Evolutionary conservation across 2,888 invertebrate genomes (phyloP).

Genomic region (Papilio demoleus): DNA sequence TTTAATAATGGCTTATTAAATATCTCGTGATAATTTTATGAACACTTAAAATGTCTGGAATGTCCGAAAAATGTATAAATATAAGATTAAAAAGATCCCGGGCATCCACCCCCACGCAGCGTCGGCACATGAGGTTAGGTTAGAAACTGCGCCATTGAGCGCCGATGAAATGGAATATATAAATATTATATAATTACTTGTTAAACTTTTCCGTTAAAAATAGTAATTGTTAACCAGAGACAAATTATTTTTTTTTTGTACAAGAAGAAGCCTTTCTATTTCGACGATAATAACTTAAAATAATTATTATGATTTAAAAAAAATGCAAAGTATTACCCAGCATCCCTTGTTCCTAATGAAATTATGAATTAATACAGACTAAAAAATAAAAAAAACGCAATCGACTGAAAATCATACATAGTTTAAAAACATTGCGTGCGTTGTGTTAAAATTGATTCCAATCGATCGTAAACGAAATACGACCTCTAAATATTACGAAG

Average conservation of each 20-base stretch:
- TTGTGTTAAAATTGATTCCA: not conserved
- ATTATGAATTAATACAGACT: not conserved
- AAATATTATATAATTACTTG: not conserved
- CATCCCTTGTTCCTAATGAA: too few species aligned
- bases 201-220: not conserved
- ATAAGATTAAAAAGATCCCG: too few species aligned
- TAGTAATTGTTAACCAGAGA: not conserved
- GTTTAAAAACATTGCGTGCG: not conserved
- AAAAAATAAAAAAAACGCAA: not conserved
- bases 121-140: too few species aligned
- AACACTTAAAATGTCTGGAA: too few species aligned
- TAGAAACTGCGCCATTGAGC: too few species aligned
- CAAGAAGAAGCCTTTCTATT: too few species aligned
- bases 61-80: too few species aligned
- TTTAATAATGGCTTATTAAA: not conserved
- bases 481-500: slow-evolving; percentile 9
- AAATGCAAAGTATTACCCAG: too few species aligned
- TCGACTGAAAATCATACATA: not conserved
- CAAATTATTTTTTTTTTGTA: not conserved
- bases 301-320: too few species aligned
- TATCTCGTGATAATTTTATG: not conserved
- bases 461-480: slow-evolving; percentile 15
- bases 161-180: too few species aligned
- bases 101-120: too few species aligned
- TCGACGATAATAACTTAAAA: too few species aligned